Base-by-base conservation (phyloP, 2,888 invertebrate species). In the Scotopteryx bipunctaria region DNA sequence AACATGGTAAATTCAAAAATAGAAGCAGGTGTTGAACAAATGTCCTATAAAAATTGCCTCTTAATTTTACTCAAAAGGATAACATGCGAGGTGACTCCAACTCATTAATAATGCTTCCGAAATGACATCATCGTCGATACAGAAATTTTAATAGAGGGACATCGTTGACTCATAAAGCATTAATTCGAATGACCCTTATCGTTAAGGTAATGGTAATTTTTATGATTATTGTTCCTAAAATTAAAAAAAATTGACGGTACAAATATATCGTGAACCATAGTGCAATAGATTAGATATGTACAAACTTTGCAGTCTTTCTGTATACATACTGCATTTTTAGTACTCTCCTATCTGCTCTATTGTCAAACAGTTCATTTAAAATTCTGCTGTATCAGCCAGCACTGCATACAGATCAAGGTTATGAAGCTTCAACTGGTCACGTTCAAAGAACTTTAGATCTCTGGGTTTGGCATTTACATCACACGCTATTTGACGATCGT, bases 61-160 rank as follows among this genome's bases (percentile, higher is more conserved):
- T n/a, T n/a, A n/a, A n/a, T n/a, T 32, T 29, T 37, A 44, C 23
- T 23, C 36, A 33, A 31, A 29, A 25, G 19, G 15, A 32, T 41
- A 38, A 31, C 35, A 46, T 25, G 40, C 33, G 16, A 32, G 35
- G 33, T 52, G 52, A 48, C 37, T 56, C 51, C 52, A 44, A 44
- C 31, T 32, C 37, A 27, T 48, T 33, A 48, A 37, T 36, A 49
- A 35, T 52, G 45, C 42, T 52, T 52, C 9, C 14, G 15, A 48
- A 46, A 33, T 27, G 17, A 29, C 41, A 35, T 41, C 37, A 47
- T 53, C n/a, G n/a, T n/a, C n/a, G n/a, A n/a, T n/a, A n/a, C n/a
- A n/a, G n/a, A n/a, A n/a, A n/a, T n/a, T n/a, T n/a, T n/a, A n/a
- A n/a, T n/a, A n/a, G n/a, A n/a, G n/a, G n/a, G 47, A 47, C 53